These are phyloP conservation scores for Lineus longissimus DNA, from an alignment of 1,140 invertebrate genomes.

Conservation along the genomic window DNA sequence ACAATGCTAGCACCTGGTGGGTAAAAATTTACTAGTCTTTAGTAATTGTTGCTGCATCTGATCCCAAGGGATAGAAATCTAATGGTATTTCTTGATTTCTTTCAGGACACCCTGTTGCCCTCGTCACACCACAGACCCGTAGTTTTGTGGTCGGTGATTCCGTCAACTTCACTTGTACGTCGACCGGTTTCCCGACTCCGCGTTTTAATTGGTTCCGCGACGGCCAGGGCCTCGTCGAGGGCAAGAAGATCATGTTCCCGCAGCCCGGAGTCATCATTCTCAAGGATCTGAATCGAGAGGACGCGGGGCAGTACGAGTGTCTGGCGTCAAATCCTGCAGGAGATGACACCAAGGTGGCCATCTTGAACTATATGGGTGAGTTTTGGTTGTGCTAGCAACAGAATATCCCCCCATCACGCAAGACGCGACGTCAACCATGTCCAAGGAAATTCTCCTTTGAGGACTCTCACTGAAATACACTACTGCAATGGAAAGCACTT, in stretches of 20 bases:
- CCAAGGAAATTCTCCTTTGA: too few relatives aligned
- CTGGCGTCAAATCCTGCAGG: constrained; percentile 46
- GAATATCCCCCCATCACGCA: not conserved
- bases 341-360: constrained; percentile 26
- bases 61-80: too few relatives aligned
- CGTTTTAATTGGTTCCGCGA: constrained; percentile 36
- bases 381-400: not conserved
- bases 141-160: constrained; percentile 42
- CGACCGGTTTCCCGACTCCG: constrained; percentile 39
- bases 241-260: constrained; percentile 26
- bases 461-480: too few relatives aligned
- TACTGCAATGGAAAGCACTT: too few relatives aligned
- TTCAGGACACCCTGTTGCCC: constrained; percentile 51
- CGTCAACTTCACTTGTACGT: constrained; percentile 35
- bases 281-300: constrained; percentile 27
- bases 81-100: too few relatives aligned
- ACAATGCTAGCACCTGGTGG: too few relatives aligned
- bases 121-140: constrained; percentile 37
- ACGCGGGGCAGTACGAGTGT: constrained; percentile 48
- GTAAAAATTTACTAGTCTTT: too few relatives aligned
- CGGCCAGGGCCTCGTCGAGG: constrained; percentile 27
- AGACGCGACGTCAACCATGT: too few relatives aligned
- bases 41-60: too few relatives aligned
- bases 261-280: constrained; percentile 31
- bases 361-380: constrained; percentile 42